Base-by-base conservation (phyloP, 1,140 invertebrate species). In the Aphis gossypii region DNA sequence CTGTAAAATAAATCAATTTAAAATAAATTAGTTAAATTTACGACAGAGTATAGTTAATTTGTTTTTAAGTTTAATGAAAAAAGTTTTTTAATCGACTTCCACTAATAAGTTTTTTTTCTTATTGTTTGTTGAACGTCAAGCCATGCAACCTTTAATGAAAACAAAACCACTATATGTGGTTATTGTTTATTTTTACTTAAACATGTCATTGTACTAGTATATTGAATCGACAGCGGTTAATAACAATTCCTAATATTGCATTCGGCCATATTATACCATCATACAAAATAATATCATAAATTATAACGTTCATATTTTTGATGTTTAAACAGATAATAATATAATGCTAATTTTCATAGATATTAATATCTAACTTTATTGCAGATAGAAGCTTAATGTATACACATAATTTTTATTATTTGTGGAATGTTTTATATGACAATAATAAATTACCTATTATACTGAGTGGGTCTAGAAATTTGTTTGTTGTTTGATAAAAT, bases 51-150 rank as follows among this genome's bases (percentile, higher is more conserved):
- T 76, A n/a, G 88, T 56, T 56, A 41, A 90, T 35, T 56, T 54
- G 51, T 90, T 90, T 90, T 90, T 90, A 90, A 90, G 88, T 90
- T 90, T 90, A 90, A 90, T 90, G 88, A 90, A 90, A 90, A 90
- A 90, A 90, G 51, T 90, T 90, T 90, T 56, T 88, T 88, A 88
- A 88, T 88, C 88, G 88, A 90, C 88, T 90, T 56, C 35, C 48
- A 20, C 20, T 90, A 90, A 88, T 51, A 88, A 88, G 88, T 90
- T 90, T 88, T 51, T 51, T 88, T 51, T 30, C 86, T 48, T 51
- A 88, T 88, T 90, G 51, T 54, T 56, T 41, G 51, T 90, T 18
- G 48, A 25, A 90, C 51, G 88, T 89, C 87, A 89, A 56, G 54
- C 46, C 86, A 48, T 23, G n/a, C 14, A 20, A 18, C 44, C 30